Percentiles rank a stretch among this genome's conserved stretches.
Evolutionary conservation across 2,888 invertebrate species (phyloP).

Genomic region (Ectemnius lituratus): DNA sequence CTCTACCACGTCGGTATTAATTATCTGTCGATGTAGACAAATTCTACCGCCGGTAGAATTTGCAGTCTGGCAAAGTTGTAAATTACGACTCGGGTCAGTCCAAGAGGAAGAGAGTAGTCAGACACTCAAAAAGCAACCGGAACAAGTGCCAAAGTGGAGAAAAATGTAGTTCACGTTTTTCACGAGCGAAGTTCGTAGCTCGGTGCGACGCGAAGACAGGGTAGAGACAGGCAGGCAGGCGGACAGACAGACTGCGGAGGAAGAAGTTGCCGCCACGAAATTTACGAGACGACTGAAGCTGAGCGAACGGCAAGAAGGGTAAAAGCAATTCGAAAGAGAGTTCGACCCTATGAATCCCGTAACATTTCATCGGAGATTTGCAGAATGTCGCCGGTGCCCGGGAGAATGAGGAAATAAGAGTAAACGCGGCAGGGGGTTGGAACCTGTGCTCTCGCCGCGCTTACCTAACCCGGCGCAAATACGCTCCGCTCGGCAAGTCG

Average conservation of each 20-base stretch:
- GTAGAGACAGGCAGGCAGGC: background rate
- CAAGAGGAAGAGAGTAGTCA: too few species aligned
- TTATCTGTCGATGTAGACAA: too few species aligned
- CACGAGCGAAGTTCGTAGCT: background rate
- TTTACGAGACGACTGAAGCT: constrained; percentile 31
- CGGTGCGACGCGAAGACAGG: background rate
- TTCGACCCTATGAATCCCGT: constrained; percentile 32
- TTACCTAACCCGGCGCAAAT: constrained; percentile 59
- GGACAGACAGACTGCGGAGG: constrained; percentile 8
- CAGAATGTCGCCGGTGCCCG: constrained; percentile 4
- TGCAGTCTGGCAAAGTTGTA: too few species aligned
- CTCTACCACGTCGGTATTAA: too few species aligned
- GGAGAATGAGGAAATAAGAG: constrained; percentile 66
- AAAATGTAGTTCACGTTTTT: constrained; percentile 4
- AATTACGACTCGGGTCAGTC: too few species aligned
- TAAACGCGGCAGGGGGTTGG: constrained; percentile 64
- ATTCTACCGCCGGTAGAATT: too few species aligned
- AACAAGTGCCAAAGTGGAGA: background rate
- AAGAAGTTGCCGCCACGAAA: constrained; percentile 13
- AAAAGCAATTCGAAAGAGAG: constrained; percentile 11
- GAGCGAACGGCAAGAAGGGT: background rate
- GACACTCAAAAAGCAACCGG: background rate
- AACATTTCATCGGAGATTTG: constrained; percentile 24
- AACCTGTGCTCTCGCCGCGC: constrained; percentile 64
- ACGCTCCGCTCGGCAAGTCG: constrained; percentile 67